Percentiles rank a stretch among this genome's conserved stretches.
phyloP scores from a whole-genome alignment of 2,888 invertebrate genomes.

The Drosophila ustulata region DNA sequence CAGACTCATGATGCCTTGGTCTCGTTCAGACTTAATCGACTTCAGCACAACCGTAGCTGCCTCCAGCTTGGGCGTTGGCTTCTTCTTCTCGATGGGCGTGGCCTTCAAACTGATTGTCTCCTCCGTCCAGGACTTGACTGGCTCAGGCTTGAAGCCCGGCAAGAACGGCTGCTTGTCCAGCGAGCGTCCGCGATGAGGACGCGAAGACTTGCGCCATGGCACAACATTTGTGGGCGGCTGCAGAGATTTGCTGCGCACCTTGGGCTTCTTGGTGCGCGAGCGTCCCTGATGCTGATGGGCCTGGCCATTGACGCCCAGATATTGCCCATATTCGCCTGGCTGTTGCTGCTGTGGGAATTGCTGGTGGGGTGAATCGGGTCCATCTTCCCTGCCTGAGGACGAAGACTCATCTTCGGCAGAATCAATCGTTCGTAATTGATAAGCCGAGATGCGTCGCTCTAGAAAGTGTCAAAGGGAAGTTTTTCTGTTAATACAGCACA shows the following conservation, averaged over 20 bases:
- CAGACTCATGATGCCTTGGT: constrained; percentile 83
- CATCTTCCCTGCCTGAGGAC: constrained; percentile 84
- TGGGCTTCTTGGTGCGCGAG: constrained; percentile 81
- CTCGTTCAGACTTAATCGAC: constrained; percentile 86
- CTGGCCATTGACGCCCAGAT: constrained; percentile 77
- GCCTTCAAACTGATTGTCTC: constrained; percentile 88
- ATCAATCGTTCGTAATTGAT: constrained; percentile 83
- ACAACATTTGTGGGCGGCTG: constrained; percentile 83
- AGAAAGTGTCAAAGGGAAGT: constrained; percentile 49
- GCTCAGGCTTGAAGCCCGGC: constrained; percentile 84
- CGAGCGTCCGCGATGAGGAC: constrained; percentile 85
- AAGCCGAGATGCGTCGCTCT: constrained; percentile 85
- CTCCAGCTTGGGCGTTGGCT: constrained; percentile 86
- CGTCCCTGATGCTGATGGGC: constrained; percentile 80
- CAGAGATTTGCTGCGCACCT: constrained; percentile 84
- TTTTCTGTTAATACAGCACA: constrained; percentile 24
- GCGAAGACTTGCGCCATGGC: constrained; percentile 84
- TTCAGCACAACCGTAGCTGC: constrained; percentile 85
- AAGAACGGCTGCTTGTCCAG: constrained; percentile 85
- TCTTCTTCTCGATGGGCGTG: constrained; percentile 86
- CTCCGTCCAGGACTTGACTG: constrained; percentile 88
- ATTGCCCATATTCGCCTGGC: constrained; percentile 76
- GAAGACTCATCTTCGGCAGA: constrained; percentile 84
- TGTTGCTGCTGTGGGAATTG: constrained; percentile 67
- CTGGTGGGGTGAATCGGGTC: constrained; percentile 79